Evolutionary conservation across 2,888 invertebrate species (phyloP), one percentile per base, ranked within the genome.

Genomic region (Caenorhabditis sp.): DNA sequence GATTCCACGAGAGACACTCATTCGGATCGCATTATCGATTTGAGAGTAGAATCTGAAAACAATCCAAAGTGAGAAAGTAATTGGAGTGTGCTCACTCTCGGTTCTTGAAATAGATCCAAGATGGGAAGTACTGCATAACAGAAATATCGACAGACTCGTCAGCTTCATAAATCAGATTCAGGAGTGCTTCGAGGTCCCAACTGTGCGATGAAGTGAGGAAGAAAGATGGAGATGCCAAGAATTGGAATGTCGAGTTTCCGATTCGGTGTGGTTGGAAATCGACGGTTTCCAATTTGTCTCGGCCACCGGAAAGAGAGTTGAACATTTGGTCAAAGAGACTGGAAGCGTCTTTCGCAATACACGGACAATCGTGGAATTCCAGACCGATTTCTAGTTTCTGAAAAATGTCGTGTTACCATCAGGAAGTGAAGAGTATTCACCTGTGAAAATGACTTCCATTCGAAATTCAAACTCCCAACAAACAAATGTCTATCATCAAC

Each of bases 71-170:
- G 22, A n/a, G 12, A 19, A 19, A 5, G 16, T 8, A 12, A 26
- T 28, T 4, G 2, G 1, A 24, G 28, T 7, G 2, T 2, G 31
- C 70, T 8, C 14, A 83, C 83, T 84, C 84, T 70, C 72, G 66
- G 54, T 84, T 76, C 35, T 84, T 84, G 70, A 80, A 84, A 56
- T 84, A 84, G 51, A 84, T 84, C 84, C 84, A 84, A 3, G 80
- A 75, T 31, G 84, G 84, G 49, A 80, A 84, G 58, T 84, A 84
- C 22, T 84, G 84, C 84, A 84, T 84, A 44, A 84, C 84, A n/a
- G 80, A 64, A 22, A 84, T 76, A 38, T 84, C 84, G 14, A 84
- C 72, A 22, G 51, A 76, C 0, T 75, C 66, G 16, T 80, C 64
- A 0, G 84, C 84, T 31, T 84, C 80, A 41, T 84, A 84, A 26